Conservation (phyloP, 2,888 invertebrate species). For the Ischnus inquisitorius region DNA sequence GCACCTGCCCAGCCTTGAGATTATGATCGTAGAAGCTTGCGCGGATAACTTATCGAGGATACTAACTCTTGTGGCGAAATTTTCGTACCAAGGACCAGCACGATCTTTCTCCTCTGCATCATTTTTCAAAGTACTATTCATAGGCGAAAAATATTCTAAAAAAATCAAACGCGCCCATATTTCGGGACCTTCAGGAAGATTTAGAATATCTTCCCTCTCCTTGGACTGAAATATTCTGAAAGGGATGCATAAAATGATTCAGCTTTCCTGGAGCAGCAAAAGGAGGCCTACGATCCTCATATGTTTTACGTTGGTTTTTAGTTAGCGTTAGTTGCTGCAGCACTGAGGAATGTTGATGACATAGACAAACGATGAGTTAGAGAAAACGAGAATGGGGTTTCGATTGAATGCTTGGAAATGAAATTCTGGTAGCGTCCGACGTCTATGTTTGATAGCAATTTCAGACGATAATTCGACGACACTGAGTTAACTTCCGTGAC, state of each 20-base stretch:
- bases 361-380: not conserved
- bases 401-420: not conserved
- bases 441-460: not conserved
- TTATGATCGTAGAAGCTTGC: constrained; percentile 72
- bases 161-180: too few relatives aligned
- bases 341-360: too few relatives aligned
- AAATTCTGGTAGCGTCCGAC: not conserved
- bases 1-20: constrained; percentile 72
- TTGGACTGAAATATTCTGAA: too few relatives aligned
- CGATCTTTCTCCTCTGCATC: not conserved
- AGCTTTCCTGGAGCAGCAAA: too few relatives aligned
- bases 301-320: too few relatives aligned
- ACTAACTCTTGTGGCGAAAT: constrained; percentile 42
- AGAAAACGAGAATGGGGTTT: not conserved
- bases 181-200: too few relatives aligned
- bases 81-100: constrained; percentile 3
- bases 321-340: too few relatives aligned
- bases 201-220: too few relatives aligned
- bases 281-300: too few relatives aligned
- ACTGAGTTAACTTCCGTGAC: not conserved
- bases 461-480: not conserved
- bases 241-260: too few relatives aligned
- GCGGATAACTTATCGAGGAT: constrained; percentile 71
- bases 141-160: not conserved
- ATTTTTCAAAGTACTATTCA: not conserved